Conservation (phyloP, 2,888 invertebrate genomes). For the Standfussiana lucernea region DNA sequence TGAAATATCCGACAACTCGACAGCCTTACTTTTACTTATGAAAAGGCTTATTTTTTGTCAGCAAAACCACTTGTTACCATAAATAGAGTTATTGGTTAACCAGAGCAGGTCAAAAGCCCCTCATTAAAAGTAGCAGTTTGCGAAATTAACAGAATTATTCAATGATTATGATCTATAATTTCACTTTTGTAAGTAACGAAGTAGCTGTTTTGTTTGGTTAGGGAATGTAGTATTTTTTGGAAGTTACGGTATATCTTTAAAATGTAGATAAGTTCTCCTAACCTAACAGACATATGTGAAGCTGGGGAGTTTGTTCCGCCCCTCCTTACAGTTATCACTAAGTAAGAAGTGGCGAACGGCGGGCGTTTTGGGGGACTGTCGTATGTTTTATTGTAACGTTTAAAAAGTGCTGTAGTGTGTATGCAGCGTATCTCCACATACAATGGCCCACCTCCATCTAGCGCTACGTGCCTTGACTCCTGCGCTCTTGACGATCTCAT, state of each 20-base stretch:
- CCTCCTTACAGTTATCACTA: not conserved
- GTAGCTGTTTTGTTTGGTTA: not conserved
- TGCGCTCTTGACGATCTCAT: too few relatives aligned
- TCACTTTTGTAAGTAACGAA: conserved; percentile 34
- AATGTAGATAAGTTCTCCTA: not conserved
- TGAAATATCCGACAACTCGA: conserved; percentile 12
- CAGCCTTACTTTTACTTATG: conserved; percentile 50
- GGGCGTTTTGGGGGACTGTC: not conserved
- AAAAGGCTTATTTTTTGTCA: conserved; percentile 19
- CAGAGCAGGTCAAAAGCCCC: conserved; percentile 8
- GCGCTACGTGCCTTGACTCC: too few relatives aligned
- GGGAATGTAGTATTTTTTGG: conserved; percentile 16
- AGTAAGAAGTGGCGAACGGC: not conserved
- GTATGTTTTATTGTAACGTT: not conserved
- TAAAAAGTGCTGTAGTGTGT: too few relatives aligned
- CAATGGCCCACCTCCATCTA: too few relatives aligned
- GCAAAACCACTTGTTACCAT: conserved; percentile 13
- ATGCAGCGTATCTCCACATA: too few relatives aligned
- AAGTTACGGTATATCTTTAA: conserved; percentile 15
- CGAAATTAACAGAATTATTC: conserved; percentile 17
- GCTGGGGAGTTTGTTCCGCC: not conserved
- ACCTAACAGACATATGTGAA: not conserved
- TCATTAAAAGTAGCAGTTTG: conserved; percentile 8
- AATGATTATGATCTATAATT: conserved; percentile 38
- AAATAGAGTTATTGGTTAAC: conserved; percentile 24